Base-by-base conservation (phyloP, 2,888 invertebrate genomes). In the Serrognathus titanus region DNA sequence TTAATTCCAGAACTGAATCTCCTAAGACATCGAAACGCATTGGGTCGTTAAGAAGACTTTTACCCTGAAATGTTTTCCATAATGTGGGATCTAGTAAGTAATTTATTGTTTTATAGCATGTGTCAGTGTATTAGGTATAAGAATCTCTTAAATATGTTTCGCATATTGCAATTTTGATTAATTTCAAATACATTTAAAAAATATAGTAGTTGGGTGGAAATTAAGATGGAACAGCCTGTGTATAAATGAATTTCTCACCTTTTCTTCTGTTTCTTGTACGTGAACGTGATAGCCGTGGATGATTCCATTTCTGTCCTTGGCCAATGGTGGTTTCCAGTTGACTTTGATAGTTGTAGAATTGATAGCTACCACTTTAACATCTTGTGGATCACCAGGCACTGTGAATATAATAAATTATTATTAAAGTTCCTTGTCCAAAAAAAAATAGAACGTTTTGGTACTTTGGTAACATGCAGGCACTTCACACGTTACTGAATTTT, bases 371-470 rank as follows among this genome's bases (percentile, higher is more conserved):
- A 90, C 91, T 78, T 89, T 89, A 62, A 99, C 94, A 72, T 94
- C 92, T 78, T 92, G 91, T 48, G 98, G 98, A 80, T 96, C 92
- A 64, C 97, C 97, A 69, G 98, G 98, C 84, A 99, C 98, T 98
- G 87, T 80, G 82, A 82, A 78, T 54, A 57, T 37, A 55, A 24
- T 53, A 12, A 10, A 59, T 60, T 46, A 50, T 49, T 53, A 55
- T 40, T 53, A 57, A 9, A 37, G 40, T 41, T 40, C 51, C 24
- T 10, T 12, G 10, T 46, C 12, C 54, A 24, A 43, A 60, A 45
- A 50, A 49, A 52, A 55, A 41, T 45, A 51, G 57, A 59, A 60
- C 62, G 62, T 63, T 63, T 60, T 59, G 24, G 24, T 31, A 59
- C 51, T 69, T 57, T 48, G 16, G 53, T 38, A 45, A 52, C 75